Evolutionary conservation across 2,113 vertebrate species (phyloP).

Genomic region (Ahaetulla prasina): DNA sequence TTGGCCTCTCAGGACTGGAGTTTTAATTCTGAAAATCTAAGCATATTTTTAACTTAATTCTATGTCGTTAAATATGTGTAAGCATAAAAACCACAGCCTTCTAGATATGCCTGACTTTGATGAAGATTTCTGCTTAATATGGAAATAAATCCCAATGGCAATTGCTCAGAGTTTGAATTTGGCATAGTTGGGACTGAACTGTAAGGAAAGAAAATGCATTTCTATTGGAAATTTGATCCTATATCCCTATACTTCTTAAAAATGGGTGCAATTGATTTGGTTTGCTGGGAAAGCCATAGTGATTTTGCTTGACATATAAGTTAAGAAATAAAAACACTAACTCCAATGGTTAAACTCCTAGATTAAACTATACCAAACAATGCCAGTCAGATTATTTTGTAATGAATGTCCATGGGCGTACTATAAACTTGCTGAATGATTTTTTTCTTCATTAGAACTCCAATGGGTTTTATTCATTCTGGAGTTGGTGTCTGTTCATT

Average conservation of each 20-base stretch:
- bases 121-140: neutral
- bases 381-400: neutral
- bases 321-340: neutral
- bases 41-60: neutral
- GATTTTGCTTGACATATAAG: neutral
- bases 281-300: neutral
- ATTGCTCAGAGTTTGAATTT: neutral
- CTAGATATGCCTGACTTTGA: neutral
- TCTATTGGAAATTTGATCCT: neutral
- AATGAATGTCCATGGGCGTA: neutral
- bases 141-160: neutral
- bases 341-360: neutral
- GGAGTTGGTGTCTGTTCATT: neutral
- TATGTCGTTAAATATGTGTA: neutral
- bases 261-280: neutral
- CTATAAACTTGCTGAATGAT: neutral
- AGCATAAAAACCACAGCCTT: neutral
- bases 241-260: neutral
- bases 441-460: neutral
- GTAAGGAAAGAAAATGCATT: neutral
- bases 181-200: neutral
- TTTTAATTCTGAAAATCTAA: neutral
- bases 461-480: neutral
- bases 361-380: neutral
- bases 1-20: neutral